phyloP scores from a whole-genome alignment of 2,797 vertebrate species.

The Capromys pilorides region DNA sequence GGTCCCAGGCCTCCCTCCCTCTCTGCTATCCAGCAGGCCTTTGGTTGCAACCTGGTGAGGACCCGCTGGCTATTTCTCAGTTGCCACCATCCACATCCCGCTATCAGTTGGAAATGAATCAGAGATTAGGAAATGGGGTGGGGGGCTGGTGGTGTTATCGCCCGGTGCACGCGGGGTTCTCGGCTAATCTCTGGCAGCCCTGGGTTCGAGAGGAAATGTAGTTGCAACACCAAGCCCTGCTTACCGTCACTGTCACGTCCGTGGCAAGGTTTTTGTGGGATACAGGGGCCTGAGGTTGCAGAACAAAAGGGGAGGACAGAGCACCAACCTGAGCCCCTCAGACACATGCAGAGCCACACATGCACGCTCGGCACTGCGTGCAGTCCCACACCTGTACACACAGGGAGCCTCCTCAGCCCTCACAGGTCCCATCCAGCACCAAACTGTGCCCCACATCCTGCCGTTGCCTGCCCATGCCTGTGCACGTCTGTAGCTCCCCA shows the following conservation, averaged over 20 bases:
- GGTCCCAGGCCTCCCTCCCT: neutral
- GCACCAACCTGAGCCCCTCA: neutral
- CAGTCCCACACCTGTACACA: too few species aligned
- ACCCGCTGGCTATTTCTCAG: constrained; percentile 42
- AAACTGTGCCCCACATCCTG: neutral
- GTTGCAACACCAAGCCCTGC: constrained; percentile 81
- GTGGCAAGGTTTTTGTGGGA: neutral
- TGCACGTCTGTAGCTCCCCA: fast-evolving
- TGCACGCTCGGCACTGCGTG: neutral
- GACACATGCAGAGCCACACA: fast-evolving
- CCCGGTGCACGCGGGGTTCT: constrained; percentile 76
- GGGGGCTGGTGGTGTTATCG: constrained; percentile 78
- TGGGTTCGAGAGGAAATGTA: constrained; percentile 82
- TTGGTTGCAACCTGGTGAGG: neutral
- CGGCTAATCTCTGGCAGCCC: constrained; percentile 83
- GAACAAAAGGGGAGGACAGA: neutral
- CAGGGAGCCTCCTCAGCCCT: too few species aligned
- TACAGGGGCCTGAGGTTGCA: neutral
- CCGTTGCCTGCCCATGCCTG: neutral
- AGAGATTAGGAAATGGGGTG: constrained; percentile 83
- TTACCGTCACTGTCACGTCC: constrained; percentile 79
- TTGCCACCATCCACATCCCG: constrained; percentile 64
- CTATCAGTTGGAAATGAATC: constrained; percentile 84
- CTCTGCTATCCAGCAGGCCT: neutral
- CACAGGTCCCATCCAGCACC: neutral